Evolutionary conservation across 2,888 invertebrate genomes (phyloP), one percentile per base, ranked within the genome.

Genomic region (Coecobrya sp.): DNA sequence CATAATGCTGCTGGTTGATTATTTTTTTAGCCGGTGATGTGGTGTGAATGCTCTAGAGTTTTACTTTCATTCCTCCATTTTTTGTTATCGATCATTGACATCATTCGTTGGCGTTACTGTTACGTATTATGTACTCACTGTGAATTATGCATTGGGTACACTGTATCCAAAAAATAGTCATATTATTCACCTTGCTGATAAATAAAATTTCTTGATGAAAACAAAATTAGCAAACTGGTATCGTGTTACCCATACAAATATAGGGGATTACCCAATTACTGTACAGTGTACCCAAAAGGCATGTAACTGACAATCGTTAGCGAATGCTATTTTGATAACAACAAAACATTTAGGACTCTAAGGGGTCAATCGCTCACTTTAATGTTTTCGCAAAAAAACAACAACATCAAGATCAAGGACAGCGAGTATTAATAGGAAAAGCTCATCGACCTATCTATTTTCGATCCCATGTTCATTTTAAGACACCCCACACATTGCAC

Each of bases 321-420:
- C 16, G 7, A 76, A n/a, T 55, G 27, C n/a, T 81, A 1, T 30
- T 55, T 30, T 25, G 42, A 55, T 25, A 52, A 81, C 25, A 52
- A 25, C 81, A 81, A 55, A 79, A 45, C 79, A 79, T 55, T 49
- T 22, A 76, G 22, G 22, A 45, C 76, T 25, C 76, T 22, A 45
- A 45, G 16, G 76, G 76, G 76, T 49, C 76, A 49, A 49, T 11
- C 25, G 36, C 36, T 36, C 1, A 52, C 8, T 19, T 22, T 36
- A 70, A 73, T 73, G 22, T 45, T 0, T 36, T 70, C 8, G 0
- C 19, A 65, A n/a, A n/a, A n/a, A n/a, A 5, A 1, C 3, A 45
- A 10, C 30, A n/a, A 11, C 42, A 81, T 81, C 81, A 81, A 81
- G 55, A 55, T 81, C 81, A 81, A 55, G 81, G 81, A 81, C 55